Evolutionary conservation across 2,797 vertebrate genomes (phyloP).

Genomic region (Gallinago solitaria): DNA sequence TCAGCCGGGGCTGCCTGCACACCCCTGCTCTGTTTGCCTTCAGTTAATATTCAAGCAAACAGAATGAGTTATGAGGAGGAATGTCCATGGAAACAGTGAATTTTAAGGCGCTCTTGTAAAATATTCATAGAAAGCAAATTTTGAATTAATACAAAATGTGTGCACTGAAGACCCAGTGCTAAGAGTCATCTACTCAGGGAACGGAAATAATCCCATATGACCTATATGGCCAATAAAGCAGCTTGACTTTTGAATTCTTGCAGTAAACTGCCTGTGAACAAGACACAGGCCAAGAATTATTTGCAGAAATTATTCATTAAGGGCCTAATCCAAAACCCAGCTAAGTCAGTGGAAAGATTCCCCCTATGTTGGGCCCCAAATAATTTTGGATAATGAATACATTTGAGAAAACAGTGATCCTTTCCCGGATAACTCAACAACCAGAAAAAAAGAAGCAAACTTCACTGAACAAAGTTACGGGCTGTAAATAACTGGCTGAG

Average conservation of each 20-base stretch:
- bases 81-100: constrained; percentile 62
- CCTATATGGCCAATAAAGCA: constrained; percentile 66
- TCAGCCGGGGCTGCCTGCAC: background rate
- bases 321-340: constrained; percentile 63
- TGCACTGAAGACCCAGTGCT: constrained; percentile 47
- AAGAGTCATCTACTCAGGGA: constrained; percentile 63
- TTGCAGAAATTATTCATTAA: constrained; percentile 71
- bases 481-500: background rate
- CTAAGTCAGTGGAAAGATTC: constrained; percentile 65
- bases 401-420: constrained; percentile 63
- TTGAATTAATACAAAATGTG: constrained; percentile 67
- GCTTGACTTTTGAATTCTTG: constrained; percentile 67
- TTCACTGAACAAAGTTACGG: background rate
- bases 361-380: constrained; percentile 52
- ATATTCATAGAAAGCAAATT: constrained; percentile 72
- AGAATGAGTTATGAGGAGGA: constrained; percentile 47
- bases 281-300: constrained; percentile 67
- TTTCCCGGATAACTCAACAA: constrained; percentile 36
- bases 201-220: constrained; percentile 61
- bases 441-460: constrained; percentile 1
- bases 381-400: constrained; percentile 69
- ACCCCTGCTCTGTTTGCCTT: constrained; percentile 35
- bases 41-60: constrained; percentile 54
- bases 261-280: constrained; percentile 70
- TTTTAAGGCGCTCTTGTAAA: constrained; percentile 66